These are phyloP conservation scores for Lacerta bilineata DNA, from an alignment of 2,797 vertebrate genomes.

Conservation along the genomic window DNA sequence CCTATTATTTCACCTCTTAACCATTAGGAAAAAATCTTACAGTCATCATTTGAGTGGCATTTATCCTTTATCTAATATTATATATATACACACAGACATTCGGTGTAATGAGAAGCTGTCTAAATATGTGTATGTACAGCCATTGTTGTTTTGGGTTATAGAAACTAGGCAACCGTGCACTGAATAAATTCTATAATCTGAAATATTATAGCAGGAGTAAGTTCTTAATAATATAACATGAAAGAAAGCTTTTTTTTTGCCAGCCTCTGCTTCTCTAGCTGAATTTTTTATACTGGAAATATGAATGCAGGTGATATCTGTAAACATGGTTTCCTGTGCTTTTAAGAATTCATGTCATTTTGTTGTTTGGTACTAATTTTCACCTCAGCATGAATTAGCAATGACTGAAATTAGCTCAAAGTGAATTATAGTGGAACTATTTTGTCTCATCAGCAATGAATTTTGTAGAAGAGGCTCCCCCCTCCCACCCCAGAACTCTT, in stretches of 20 bases:
- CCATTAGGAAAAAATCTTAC: no score
- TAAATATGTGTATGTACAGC: conserved; percentile 9
- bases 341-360: conserved; percentile 79
- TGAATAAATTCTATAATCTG: not conserved
- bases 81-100: no score
- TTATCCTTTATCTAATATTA: no score
- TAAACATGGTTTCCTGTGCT: conserved; percentile 74
- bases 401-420: conserved; percentile 83
- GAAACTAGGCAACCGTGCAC: conserved; percentile 11
- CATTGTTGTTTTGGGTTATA: conserved; percentile 43
- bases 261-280: conserved; percentile 29
- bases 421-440: conserved; percentile 79
- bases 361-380: conserved; percentile 84
- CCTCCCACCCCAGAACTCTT: conserved; percentile 7
- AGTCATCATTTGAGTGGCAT: no score
- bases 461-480: conserved; percentile 64
- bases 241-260: conserved; percentile 27
- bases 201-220: conserved; percentile 9
- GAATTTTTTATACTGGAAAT: conserved; percentile 61
- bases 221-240: not conserved
- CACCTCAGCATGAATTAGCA: conserved; percentile 78
- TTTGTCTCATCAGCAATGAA: conserved; percentile 75
- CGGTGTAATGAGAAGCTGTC: not conserved
- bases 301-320: conserved; percentile 72
- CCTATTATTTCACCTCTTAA: no score